Conservation (phyloP, 2,113 vertebrate species). For the Trichechus manatus region DNA sequence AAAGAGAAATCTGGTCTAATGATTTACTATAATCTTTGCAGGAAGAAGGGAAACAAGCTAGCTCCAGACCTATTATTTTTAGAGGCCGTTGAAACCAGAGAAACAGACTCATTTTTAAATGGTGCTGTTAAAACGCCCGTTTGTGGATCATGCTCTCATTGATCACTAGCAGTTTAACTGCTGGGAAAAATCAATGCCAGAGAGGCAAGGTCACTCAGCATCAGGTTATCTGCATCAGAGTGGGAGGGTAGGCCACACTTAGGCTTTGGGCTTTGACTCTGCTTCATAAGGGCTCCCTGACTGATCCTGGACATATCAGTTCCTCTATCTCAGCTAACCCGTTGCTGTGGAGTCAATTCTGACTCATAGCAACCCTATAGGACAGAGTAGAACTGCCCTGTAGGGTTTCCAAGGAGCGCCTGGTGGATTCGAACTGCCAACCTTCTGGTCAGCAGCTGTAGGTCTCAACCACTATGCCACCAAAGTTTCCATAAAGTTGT, state of each 20-base stretch:
- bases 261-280: background rate
- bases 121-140: conserved; percentile 45
- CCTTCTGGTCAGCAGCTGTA: too few relatives aligned
- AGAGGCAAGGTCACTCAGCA: conserved; percentile 48
- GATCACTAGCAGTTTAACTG: conserved; percentile 58
- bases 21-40: conserved; percentile 58
- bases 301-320: background rate
- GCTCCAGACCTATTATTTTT: conserved; percentile 65
- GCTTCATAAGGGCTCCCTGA: background rate
- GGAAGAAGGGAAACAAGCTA: conserved; percentile 54
- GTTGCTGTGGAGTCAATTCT: too few relatives aligned
- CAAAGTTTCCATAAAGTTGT: too few relatives aligned
- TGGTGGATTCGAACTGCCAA: too few relatives aligned
- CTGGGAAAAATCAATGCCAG: conserved; percentile 70
- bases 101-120: conserved; percentile 49
- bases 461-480: too few relatives aligned
- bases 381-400: too few relatives aligned
- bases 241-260: background rate
- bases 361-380: too few relatives aligned
- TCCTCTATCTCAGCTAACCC: background rate
- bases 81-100: conserved; percentile 53
- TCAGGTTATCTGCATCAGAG: conserved; percentile 8
- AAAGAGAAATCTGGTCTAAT: conserved; percentile 31
- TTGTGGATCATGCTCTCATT: conserved; percentile 41
- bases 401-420: too few relatives aligned